Evolutionary conservation across 37 sponge, comb jelly and placozoan species (phyloP).

Genomic region (Bolinopsis microptera): DNA sequence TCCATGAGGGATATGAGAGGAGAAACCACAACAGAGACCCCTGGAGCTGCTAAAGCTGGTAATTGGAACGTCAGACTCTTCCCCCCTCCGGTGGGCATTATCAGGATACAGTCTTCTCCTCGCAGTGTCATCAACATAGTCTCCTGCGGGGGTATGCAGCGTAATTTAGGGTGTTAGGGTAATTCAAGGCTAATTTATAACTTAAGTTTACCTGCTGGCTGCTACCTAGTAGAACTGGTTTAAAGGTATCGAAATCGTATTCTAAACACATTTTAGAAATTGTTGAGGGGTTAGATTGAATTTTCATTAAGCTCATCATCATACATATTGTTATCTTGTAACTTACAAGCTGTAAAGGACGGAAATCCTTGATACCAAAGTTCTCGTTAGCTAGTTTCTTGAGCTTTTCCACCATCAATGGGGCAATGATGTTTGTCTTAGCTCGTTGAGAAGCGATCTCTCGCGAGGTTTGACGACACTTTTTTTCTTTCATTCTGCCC

Average conservation of each 20-base stretch:
- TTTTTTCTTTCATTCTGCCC: slow-evolving; percentile 16
- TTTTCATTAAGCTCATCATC: too few relatives aligned
- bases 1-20: slow-evolving; percentile 95
- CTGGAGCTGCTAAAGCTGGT: slow-evolving; percentile 75
- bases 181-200: too few relatives aligned
- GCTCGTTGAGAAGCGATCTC: neutral
- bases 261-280: too few relatives aligned
- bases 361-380: neutral
- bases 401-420: slow-evolving; percentile 22
- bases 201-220: too few relatives aligned
- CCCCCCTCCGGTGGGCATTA: slow-evolving; percentile 98
- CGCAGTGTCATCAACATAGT: slow-evolving; percentile 72
- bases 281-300: too few relatives aligned
- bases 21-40: slow-evolving; percentile 88
- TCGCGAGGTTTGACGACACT: slow-evolving; percentile 51
- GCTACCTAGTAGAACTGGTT: too few relatives aligned
- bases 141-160: slow-evolving; percentile 28
- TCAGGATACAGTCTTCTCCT: slow-evolving; percentile 79
- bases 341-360: slow-evolving; percentile 37
- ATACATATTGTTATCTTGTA: too few relatives aligned
- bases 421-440: slow-evolving; percentile 18
- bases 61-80: slow-evolving; percentile 97
- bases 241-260: too few relatives aligned
- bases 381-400: neutral
- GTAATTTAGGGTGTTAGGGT: too few relatives aligned